Evolutionary conservation across 2,888 invertebrate genomes (phyloP).

Genomic region (Agrotis segetum): DNA sequence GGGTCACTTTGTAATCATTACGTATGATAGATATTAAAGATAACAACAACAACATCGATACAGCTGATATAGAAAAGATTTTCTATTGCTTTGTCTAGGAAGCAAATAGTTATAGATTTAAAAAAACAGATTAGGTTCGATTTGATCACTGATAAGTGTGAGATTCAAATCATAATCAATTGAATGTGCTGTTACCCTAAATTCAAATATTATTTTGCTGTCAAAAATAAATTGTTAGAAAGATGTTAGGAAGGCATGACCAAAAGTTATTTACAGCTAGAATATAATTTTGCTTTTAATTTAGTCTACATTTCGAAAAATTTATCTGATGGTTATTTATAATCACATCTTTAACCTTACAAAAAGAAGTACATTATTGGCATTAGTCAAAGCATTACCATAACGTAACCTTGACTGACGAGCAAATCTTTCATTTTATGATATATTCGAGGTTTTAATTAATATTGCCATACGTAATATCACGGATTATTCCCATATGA

Average conservation of each 20-base stretch:
- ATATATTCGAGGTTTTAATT: neutral
- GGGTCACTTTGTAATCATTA: constrained; percentile 32
- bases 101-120: neutral
- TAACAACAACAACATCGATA: constrained; percentile 38
- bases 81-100: constrained; percentile 9
- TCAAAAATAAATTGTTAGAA: neutral
- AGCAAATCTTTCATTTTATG: neutral
- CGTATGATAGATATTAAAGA: constrained; percentile 23
- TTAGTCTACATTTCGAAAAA: neutral
- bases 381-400: neutral
- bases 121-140: neutral
- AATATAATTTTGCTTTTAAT: too few relatives aligned
- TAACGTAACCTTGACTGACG: constrained; percentile 6
- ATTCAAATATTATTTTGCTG: neutral
- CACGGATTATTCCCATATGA: too few relatives aligned
- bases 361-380: neutral
- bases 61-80: constrained; percentile 1
- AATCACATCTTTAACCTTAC: neutral
- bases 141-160: constrained; percentile 5
- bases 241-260: neutral
- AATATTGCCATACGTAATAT: too few relatives aligned
- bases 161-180: neutral
- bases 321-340: neutral
- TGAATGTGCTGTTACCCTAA: neutral
- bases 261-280: neutral